These are phyloP conservation scores for Melanogrammus aeglefinus DNA, from an alignment of 2,797 vertebrate genomes.

Conservation along the genomic window DNA sequence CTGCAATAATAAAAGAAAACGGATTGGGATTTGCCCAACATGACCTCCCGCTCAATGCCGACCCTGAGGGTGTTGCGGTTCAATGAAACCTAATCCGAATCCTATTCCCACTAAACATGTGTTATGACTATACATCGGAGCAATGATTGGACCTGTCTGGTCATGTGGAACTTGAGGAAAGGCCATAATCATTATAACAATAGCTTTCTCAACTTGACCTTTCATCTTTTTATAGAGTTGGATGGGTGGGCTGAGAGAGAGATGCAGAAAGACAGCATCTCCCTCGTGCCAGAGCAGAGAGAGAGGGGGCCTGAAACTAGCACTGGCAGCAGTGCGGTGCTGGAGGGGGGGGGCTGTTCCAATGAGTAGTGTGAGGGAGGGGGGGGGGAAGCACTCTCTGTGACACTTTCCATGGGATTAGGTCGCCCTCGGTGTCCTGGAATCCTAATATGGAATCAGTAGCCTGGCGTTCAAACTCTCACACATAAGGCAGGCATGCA, in stretches of 20 bases:
- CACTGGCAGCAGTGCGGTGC: background rate
- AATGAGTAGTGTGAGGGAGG: slow-evolving; percentile 70
- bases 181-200: background rate
- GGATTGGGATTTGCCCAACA: background rate
- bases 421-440: slow-evolving; percentile 62
- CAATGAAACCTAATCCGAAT: background rate
- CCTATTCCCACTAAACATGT: background rate
- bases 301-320: slow-evolving; percentile 16
- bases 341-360: slow-evolving; percentile 40
- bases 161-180: slow-evolving; percentile 9
- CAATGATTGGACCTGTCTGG: background rate
- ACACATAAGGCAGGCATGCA: slow-evolving; percentile 8
- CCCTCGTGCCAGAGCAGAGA: slow-evolving; percentile 5
- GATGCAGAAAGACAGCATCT: background rate
- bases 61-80: background rate
- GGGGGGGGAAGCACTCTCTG: slow-evolving; percentile 66
- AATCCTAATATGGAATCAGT: slow-evolving; percentile 70
- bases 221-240: slow-evolving; percentile 6
- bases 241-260: slow-evolving; percentile 11
- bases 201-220: background rate
- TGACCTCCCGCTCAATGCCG: background rate
- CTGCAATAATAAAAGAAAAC: slow-evolving; percentile 59
- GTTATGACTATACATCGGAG: background rate
- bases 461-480: slow-evolving; percentile 31
- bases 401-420: slow-evolving; percentile 67